Evolutionary conservation across 2,113 vertebrate species (phyloP).

Genomic region (Dipodomys stephensi): DNA sequence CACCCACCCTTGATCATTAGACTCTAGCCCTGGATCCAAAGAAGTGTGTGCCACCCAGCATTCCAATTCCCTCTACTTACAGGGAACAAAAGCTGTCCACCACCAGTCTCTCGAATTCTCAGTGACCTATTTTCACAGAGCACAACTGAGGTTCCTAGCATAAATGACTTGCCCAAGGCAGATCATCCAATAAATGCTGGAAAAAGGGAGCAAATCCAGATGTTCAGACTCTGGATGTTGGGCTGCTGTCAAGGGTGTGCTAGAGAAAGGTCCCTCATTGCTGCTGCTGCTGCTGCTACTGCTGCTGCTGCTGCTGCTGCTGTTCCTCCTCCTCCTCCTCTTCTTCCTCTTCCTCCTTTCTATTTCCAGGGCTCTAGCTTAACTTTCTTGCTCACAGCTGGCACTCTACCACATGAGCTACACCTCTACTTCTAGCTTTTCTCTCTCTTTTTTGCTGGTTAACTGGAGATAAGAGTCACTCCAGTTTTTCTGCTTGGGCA

Average conservation of each 20-base stretch:
- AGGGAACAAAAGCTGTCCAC: not conserved
- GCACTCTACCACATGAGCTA: no score
- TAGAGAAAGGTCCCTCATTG: not conserved
- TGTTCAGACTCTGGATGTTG: not conserved
- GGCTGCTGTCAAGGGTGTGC: not conserved
- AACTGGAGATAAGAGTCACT: no score
- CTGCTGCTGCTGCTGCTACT: not conserved
- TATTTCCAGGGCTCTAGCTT: no score
- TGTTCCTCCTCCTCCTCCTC: no score
- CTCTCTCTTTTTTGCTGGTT: no score
- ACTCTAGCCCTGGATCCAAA: not conserved
- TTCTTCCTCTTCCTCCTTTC: no score
- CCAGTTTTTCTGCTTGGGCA: no score
- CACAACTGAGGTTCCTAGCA: not conserved
- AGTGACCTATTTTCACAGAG: not conserved
- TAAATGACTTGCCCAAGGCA: not conserved
- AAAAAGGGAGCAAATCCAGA: not conserved
- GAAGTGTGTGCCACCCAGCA: not conserved
- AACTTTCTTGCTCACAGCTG: no score
- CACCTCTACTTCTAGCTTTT: no score
- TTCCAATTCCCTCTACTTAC: not conserved
- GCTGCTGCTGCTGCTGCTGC: not conserved
- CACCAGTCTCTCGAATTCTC: not conserved
- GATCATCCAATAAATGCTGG: not conserved
- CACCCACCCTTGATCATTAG: not conserved